Evolutionary conservation across 2,113 vertebrate species (phyloP).

Genomic region (Oryzias curvinotus): DNA sequence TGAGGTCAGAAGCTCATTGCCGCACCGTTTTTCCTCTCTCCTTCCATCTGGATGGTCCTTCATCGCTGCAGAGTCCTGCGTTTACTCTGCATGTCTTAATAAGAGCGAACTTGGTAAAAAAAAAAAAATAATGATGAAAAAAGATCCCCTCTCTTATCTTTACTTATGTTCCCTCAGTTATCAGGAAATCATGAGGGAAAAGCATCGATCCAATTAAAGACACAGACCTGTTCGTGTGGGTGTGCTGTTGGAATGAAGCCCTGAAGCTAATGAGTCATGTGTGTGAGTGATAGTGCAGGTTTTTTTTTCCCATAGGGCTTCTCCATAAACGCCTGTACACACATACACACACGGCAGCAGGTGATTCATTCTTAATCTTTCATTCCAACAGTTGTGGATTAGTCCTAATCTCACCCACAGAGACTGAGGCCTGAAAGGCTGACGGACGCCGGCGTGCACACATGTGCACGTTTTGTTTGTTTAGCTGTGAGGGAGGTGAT

Average conservation of each 20-base stretch:
- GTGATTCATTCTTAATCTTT: conserved; percentile 74
- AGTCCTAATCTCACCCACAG: conserved; percentile 67
- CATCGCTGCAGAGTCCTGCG: conserved; percentile 8
- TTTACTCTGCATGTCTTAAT: conserved; percentile 39
- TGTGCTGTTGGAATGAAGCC: conserved; percentile 40
- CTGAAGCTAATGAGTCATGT: conserved; percentile 58
- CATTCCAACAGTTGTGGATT: conserved; percentile 72
- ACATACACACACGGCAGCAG: conserved; percentile 46
- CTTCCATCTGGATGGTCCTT: conserved; percentile 27
- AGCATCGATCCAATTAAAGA: conserved; percentile 70
- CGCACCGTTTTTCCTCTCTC: conserved; percentile 52
- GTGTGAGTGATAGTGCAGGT: conserved; percentile 37
- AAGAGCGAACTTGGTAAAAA: conserved; percentile 62
- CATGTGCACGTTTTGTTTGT: conserved; percentile 31
- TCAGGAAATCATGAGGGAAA: conserved; percentile 42
- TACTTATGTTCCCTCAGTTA: conserved; percentile 56
- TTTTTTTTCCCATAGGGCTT: conserved; percentile 39
- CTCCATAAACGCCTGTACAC: conserved; percentile 27
- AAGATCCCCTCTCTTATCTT: conserved; percentile 50
- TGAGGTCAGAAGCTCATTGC: conserved; percentile 73
- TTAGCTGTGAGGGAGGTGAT: conserved; percentile 42
- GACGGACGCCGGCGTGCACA: conserved; percentile 39
- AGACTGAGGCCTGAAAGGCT: conserved; percentile 53
- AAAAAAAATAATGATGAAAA: conserved; percentile 1
- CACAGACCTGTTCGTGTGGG: conserved; percentile 26